Conservation (phyloP, 2,797 vertebrate genomes). For the Thalassophryne amazonica region DNA sequence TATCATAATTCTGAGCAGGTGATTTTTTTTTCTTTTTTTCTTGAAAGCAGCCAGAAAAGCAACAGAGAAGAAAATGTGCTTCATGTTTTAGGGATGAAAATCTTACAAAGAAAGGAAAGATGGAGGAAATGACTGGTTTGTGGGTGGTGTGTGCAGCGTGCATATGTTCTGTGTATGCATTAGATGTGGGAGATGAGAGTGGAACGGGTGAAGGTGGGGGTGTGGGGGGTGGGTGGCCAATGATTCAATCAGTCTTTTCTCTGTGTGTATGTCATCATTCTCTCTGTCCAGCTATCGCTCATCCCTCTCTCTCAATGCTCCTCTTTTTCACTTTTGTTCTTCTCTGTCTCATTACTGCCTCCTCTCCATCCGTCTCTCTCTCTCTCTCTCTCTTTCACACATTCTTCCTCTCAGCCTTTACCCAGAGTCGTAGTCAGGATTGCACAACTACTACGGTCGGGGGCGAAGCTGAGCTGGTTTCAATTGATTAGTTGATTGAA, state of each 20-base stretch:
- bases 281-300: too few species aligned
- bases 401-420: too few species aligned
- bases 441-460: too few species aligned
- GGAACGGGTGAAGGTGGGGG: background rate
- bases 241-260: slow-evolving; percentile 32
- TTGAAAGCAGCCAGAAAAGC: background rate
- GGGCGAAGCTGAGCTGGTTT: too few species aligned
- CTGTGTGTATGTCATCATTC: slow-evolving; percentile 25
- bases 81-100: background rate
- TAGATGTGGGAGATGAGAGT: background rate
- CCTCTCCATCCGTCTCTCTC: background rate
- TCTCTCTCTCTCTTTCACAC: slow-evolving; percentile 3
- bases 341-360: slow-evolving; percentile 17
- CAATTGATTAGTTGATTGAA: too few species aligned
- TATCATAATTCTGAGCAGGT: background rate
- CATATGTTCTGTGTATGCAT: background rate
- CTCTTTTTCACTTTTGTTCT: slow-evolving; percentile 12
- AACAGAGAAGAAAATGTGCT: background rate
- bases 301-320: background rate
- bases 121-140: too few species aligned
- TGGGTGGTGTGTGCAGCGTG: too few species aligned
- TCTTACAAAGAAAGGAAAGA: background rate
- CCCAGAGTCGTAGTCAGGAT: too few species aligned
- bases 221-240: slow-evolving; percentile 3
- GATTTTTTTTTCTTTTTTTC: background rate